Evolutionary conservation across 2,113 vertebrate species (phyloP).

Genomic region (Himantopus leucocephalus): DNA sequence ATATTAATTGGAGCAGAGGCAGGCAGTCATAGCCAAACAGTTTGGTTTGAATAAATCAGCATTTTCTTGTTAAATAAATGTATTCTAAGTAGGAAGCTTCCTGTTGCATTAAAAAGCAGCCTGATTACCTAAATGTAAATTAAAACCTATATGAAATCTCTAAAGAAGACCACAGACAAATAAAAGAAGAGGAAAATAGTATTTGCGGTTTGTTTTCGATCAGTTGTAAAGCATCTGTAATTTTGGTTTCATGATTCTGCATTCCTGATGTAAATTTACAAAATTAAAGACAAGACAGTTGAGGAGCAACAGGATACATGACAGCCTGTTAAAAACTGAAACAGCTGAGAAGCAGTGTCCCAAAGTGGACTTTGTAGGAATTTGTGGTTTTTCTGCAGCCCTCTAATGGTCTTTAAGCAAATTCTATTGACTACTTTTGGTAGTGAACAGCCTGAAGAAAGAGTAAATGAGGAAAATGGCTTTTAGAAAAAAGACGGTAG

Average conservation of each 20-base stretch:
- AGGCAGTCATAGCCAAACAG: not conserved
- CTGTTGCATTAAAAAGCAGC: not conserved
- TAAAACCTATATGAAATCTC: not conserved
- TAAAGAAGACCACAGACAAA: not conserved
- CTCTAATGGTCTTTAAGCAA: not conserved
- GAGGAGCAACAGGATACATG: not conserved
- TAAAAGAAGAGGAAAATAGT: not conserved
- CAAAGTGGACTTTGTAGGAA: not conserved
- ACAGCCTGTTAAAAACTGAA: not conserved
- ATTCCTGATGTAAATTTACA: not conserved
- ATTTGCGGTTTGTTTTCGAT: not conserved
- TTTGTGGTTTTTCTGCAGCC: not conserved
- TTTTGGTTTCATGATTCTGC: not conserved
- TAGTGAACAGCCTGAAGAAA: not conserved
- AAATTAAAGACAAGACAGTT: not conserved
- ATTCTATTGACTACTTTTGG: not conserved
- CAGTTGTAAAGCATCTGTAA: not conserved
- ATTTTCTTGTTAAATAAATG: not conserved
- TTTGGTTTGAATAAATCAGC: not conserved
- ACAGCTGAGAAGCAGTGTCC: not conserved
- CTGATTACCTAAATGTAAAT: not conserved
- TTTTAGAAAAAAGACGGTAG: not conserved
- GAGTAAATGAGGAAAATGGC: not conserved
- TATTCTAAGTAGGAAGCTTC: not conserved
- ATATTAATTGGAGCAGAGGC: slow-evolving; percentile 20